A percentile compares a stretch with the other conserved stretches of the same genome.
phyloP scores from a whole-genome alignment of 2,113 vertebrate genomes.

The Scytalopus superciliaris region DNA sequence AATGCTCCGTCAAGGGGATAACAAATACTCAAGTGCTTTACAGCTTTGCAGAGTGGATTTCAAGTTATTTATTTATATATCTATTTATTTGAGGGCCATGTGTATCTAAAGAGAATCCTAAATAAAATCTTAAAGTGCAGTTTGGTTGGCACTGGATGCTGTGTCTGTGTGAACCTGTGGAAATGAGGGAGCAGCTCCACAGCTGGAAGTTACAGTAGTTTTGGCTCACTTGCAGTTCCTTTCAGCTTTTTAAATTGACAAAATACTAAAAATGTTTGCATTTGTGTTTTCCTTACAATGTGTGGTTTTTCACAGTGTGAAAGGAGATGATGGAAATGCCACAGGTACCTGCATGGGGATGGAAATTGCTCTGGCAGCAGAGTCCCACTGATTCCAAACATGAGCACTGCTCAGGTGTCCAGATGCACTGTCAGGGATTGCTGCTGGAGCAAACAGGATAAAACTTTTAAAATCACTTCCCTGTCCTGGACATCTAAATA shows the following conservation, averaged over 20 bases:
- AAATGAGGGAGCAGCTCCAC: neutral
- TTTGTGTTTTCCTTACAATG: neutral
- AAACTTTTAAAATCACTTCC: too few relatives aligned
- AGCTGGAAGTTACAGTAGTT: neutral
- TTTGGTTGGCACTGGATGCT: neutral
- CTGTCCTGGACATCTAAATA: too few relatives aligned
- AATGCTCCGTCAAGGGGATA: neutral
- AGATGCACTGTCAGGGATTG: too few relatives aligned
- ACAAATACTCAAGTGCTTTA: constrained; percentile 33
- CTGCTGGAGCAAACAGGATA: too few relatives aligned
- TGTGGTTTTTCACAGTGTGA: neutral
- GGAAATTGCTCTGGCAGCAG: too few relatives aligned
- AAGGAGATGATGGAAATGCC: neutral
- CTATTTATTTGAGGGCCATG: neutral
- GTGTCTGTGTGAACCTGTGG: neutral
- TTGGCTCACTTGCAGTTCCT: neutral
- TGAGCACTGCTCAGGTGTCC: too few relatives aligned
- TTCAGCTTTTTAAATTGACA: neutral
- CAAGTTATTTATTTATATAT: neutral
- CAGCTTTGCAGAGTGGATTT: constrained; percentile 9
- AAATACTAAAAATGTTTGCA: neutral
- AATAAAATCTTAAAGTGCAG: neutral
- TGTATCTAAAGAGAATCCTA: neutral
- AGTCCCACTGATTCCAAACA: too few relatives aligned
- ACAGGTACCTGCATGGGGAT: too few relatives aligned